Evolutionary conservation across 2,797 vertebrate species (phyloP), one percentile per base, ranked within the genome.

Genomic region (Sarcophilus harrisii): DNA sequence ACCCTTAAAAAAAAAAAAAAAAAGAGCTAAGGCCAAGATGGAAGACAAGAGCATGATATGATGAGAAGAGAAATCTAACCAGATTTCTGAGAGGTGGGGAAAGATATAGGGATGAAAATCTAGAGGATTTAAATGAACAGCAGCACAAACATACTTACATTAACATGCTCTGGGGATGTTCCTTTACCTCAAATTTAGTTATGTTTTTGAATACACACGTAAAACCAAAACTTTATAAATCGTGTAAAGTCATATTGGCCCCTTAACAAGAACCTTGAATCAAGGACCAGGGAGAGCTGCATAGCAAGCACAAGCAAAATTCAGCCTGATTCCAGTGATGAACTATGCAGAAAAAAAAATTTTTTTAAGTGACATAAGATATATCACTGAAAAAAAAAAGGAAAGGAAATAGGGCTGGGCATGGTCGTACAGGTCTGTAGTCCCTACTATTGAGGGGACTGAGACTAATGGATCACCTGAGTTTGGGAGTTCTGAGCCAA

Each of bases 191-290:
- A 21, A 21, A 38, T 38, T 73, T 73, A 38, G 58, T 54, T n/a
- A 58, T 66, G 28, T 58, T 73, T 57, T 73, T 58, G 52, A n/a
- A 73, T 13, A 89, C 5, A 38, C 32, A 73, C 66, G 28, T 27
- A 94, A 58, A 66, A n/a, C 91, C 58, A 91, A 58, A 62, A 95
- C 38, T 30, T 93, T 18, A 54, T 24, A 60, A 93, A 62, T 58
- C 52, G 91, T 60, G 38, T 38, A 89, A 87, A 92, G 8, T 45
- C 5, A 21, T 49, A 32, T 52, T 18, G 81, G 55, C 14, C 32
- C 5, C 32, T n/a, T 66, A 14, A n/a, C 62, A n/a, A 38, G 16
- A 2, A 18, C 14, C n/a, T 8, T 73, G 66, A 18, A 66, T 73
- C 14, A 73, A n/a, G 16, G n/a, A 16, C 66, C 18, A 73, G 21